A percentile compares a stretch with the other conserved stretches of the same genome.
These are phyloP conservation scores for Diabrotica undecimpunctata DNA, from an alignment of 1,140 invertebrate genomes.

Conservation along the genomic window DNA sequence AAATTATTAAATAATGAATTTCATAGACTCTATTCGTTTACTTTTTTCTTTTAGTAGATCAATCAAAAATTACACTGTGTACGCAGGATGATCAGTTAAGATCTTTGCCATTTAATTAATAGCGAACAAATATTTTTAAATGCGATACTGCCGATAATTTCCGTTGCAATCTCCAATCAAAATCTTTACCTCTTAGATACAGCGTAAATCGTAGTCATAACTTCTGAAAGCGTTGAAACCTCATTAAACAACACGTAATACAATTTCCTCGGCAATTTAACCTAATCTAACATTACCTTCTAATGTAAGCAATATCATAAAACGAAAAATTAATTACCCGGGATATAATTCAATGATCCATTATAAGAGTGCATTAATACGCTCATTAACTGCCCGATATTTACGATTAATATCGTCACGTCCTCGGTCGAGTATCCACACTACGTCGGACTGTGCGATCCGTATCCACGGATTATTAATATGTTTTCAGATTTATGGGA, in stretches of 20 bases:
- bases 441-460: neutral
- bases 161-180: no score
- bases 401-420: conserved; percentile 17
- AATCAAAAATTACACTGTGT: no score
- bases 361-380: conserved; percentile 5
- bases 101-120: no score
- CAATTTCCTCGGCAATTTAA: neutral
- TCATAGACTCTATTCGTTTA: no score
- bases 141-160: no score
- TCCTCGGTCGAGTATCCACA: neutral
- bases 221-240: neutral
- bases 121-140: no score
- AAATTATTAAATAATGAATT: no score
- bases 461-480: conserved; percentile 6
- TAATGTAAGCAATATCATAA: conserved; percentile 4
- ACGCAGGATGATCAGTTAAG: no score
- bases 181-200: no score
- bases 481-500: conserved; percentile 6
- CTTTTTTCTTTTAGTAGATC: no score
- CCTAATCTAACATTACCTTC: conserved; percentile 10
- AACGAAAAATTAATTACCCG: conserved; percentile 16
- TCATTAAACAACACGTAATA: neutral
- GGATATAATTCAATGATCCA: conserved; percentile 12
- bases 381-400: conserved; percentile 20
- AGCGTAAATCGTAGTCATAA: no score